A percentile compares a stretch with the other conserved stretches of the same genome.
phyloP scores from a whole-genome alignment of 2,113 vertebrate species.

The Dasyurus viverrinus region DNA sequence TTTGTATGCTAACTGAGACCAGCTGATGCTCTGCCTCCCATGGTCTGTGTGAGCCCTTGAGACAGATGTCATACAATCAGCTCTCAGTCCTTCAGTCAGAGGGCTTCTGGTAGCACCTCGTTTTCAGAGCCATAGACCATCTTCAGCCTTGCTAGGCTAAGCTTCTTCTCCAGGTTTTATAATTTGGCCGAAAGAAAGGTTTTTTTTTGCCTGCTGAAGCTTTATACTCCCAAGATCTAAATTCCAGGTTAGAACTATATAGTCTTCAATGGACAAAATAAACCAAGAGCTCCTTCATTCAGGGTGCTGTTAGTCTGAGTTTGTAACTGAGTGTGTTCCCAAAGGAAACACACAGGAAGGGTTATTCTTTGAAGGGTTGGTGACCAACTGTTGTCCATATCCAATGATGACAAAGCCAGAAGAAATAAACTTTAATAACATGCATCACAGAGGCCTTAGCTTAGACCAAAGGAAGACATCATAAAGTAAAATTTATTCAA shows the following conservation, averaged over 20 bases:
- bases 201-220: background rate
- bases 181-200: slow-evolving; percentile 21
- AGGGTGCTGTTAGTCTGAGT: background rate
- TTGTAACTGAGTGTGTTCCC: background rate
- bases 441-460: background rate
- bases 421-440: background rate
- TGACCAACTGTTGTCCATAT: background rate
- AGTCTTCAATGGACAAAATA: background rate
- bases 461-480: background rate
- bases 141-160: slow-evolving; percentile 22
- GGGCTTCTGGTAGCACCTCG: slow-evolving; percentile 46
- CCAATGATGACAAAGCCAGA: background rate
- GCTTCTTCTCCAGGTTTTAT: background rate
- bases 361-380: background rate
- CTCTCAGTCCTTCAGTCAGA: rapidly evolving
- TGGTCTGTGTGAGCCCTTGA: slow-evolving; percentile 51
- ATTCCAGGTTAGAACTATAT: background rate
- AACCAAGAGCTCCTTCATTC: background rate
- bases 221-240: background rate
- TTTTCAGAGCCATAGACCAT: slow-evolving; percentile 5
- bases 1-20: slow-evolving; percentile 58
- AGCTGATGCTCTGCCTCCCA: slow-evolving; percentile 64
- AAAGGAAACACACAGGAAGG: background rate
- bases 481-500: background rate
- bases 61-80: slow-evolving; percentile 46